These are phyloP conservation scores for Linepithema humile DNA, from an alignment of 1,140 invertebrate species.

Conservation along the genomic window DNA sequence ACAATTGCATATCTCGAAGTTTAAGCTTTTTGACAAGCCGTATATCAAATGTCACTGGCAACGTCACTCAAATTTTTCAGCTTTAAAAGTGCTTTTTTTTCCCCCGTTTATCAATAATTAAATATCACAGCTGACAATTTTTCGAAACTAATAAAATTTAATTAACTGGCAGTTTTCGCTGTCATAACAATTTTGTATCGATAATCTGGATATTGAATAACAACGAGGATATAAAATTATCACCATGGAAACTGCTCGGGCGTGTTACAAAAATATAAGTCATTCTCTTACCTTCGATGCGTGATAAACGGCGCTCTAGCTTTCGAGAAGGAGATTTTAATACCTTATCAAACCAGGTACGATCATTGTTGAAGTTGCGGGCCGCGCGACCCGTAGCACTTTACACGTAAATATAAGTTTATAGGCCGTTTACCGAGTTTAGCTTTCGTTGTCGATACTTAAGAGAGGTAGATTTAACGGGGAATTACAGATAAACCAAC, in stretches of 20 bases:
- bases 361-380: conserved; percentile 56
- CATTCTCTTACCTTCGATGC: conserved; percentile 63
- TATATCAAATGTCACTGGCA: background rate
- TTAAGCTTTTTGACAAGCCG: conserved; percentile 10
- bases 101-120: background rate
- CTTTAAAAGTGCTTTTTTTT: background rate
- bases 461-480: conserved; percentile 65
- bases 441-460: conserved; percentile 63
- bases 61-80: background rate
- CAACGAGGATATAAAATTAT: background rate
- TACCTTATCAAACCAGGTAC: conserved; percentile 71
- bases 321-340: conserved; percentile 51
- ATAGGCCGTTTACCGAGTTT: conserved; percentile 62
- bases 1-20: background rate
- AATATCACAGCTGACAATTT: background rate
- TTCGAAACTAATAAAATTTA: background rate
- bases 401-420: conserved; percentile 47
- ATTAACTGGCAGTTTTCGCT: background rate
- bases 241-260: conserved; percentile 74
- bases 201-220: background rate
- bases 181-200: background rate
- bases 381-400: background rate
- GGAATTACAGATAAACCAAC: conserved; percentile 53
- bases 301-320: conserved; percentile 10
- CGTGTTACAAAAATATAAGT: conserved; percentile 4